Evolutionary conservation across 2,888 invertebrate species (phyloP), one percentile per base, ranked within the genome.

Genomic region (Scaptomyza polygonia): DNA sequence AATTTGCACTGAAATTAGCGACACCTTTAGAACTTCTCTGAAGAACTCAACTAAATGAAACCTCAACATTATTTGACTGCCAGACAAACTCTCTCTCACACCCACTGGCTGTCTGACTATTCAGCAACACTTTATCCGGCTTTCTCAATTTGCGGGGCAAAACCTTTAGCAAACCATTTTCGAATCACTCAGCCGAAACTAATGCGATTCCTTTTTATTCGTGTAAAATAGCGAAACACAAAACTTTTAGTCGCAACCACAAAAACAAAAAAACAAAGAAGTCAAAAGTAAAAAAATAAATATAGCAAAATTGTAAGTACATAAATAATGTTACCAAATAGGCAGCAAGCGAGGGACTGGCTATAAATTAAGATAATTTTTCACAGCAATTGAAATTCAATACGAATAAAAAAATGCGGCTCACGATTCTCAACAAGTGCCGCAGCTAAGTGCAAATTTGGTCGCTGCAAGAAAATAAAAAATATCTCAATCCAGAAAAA

Each of bases 401-500:
- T 81, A 78, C 67, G 79, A 54, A 64, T n/a, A n/a, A 44, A 34
- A 75, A 75, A 80, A 84, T 78, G 72, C 85, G 67, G 70, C 69
- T 58, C 86, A 86, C 84, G 84, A 77, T 74, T 86, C 72, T 80
- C 86, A 77, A 63, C 82, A 80, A 82, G 82, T 81, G 86, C 62
- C 66, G 40, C 45, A 51, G 51, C 62, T 72, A 81, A 85, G 75
- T 73, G 80, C 72, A 69, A 75, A 86, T 82, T 39, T 84, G 71
- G 85, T 84, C 81, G 79, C 57, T 59, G 43, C 12, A n/a, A 55
- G 11, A 40, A 25, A 14, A 21, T 12, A 16, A 29, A 32, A 36
- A 49, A 14, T 48, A 30, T 6, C 1, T 18, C 39, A 39, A 43
- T 14, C 9, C 16, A 21, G 21, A 64, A 43, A 49, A 55, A 43